Percentiles rank a stretch among this genome's conserved stretches.
Evolutionary conservation across 2,888 invertebrate species (phyloP).

Genomic region (Endotricha flammealis): DNA sequence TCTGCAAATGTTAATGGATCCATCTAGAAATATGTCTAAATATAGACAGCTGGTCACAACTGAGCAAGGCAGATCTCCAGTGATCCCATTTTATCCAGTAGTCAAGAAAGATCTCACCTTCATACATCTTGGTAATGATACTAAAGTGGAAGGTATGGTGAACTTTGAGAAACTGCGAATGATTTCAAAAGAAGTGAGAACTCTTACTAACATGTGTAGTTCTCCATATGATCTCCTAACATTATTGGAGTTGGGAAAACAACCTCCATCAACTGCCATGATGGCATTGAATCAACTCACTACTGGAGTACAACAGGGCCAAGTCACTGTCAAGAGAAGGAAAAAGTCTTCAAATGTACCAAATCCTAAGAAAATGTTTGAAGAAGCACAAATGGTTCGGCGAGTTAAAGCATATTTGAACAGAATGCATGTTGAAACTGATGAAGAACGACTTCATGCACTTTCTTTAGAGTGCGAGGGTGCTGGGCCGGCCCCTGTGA

Average conservation of each 20-base stretch:
- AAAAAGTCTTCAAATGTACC: constrained; percentile 94
- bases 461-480: constrained; percentile 94
- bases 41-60: constrained; percentile 96
- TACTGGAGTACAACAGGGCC: constrained; percentile 83
- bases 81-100: constrained; percentile 93
- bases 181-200: constrained; percentile 97
- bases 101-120: constrained; percentile 98
- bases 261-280: constrained; percentile 92
- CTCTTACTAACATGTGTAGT: constrained; percentile 96
- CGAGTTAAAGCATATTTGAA: constrained; percentile 97
- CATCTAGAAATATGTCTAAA: constrained; percentile 99
- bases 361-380: constrained; percentile 99
- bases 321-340: constrained; percentile 92
- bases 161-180: constrained; percentile 99
- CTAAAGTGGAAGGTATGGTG: constrained; percentile 90
- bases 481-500: constrained; percentile 79
- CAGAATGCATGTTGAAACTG: constrained; percentile 93
- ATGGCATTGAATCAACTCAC: constrained; percentile 92
- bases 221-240: constrained; percentile 93
- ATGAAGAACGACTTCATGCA: constrained; percentile 93
- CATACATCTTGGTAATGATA: constrained; percentile 97
- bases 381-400: constrained; percentile 99
- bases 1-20: constrained; percentile 97
- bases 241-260: constrained; percentile 90
- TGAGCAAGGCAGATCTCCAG: constrained; percentile 90